Evolutionary conservation across 2,113 vertebrate species (phyloP), one percentile per base, ranked within the genome.

Genomic region (Entomyzon cyanotis): DNA sequence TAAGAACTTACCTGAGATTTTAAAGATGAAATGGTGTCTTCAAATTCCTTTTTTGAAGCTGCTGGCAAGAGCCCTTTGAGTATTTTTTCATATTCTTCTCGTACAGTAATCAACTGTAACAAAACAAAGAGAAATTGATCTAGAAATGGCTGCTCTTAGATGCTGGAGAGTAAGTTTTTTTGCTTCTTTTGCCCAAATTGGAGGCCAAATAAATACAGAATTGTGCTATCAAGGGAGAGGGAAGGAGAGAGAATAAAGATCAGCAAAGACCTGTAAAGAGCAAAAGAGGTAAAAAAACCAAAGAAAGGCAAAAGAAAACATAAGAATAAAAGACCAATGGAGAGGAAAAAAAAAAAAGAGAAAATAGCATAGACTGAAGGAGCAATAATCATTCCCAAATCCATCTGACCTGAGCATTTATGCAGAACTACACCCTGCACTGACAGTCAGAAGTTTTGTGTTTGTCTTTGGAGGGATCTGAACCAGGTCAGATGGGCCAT

Each of bases 1-100:
- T 49, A 74, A 68, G 39, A 59, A 91, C 76, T 97, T 98, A 99
- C 99, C 99, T 99, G 99, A 90, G 99, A 98, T 97, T 99, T 99
- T 55, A 99, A 98, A 70, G 99, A 99, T 56, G 96, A 93, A 96
- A 99, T 99, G 87, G 98, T 99, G 96, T 99, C 99, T 97, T 99
- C 99, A 60, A 99, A 97, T 62, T 99, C 99, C 94, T 98, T 97
- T 80, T 98, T 97, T 75, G 99, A 89, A 84, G 98, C 98, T 7
- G 97, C 98, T 12, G 99, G 99, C 98, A 99, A 98, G 97, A 99
- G 74, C 56, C 99, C 99, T 97, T 98, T 99, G 81, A 99, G 98
- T 94, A 97, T 99, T 90, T 97, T 95, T 98, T 99, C 99, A 55
- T 98, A 99, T 95, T 99, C 98, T 96, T 99, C 98, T 89, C 98